A percentile compares a stretch with the other conserved stretches of the same genome.
These are phyloP conservation scores for Neodiprion fabricii DNA, from an alignment of 1,140 invertebrate species.

Conservation along the genomic window DNA sequence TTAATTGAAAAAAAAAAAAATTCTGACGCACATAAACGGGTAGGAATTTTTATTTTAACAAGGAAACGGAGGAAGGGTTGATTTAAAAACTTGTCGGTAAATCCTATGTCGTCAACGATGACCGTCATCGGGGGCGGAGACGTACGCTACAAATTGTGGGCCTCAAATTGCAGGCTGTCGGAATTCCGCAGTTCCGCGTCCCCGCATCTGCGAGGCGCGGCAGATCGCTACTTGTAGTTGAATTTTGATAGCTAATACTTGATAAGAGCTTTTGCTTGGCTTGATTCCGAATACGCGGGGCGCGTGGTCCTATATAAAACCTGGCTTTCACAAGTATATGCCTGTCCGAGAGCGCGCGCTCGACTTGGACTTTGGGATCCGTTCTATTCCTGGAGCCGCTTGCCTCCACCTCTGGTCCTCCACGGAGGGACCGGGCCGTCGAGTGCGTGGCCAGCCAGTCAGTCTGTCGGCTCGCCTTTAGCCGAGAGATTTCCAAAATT, in stretches of 20 bases:
- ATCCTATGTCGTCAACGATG: too few relatives aligned
- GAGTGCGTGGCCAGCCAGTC: slow-evolving; percentile 31
- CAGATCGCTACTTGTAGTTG: too few relatives aligned
- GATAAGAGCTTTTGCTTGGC: background rate
- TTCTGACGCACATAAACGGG: too few relatives aligned
- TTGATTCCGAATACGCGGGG: background rate
- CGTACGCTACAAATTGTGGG: too few relatives aligned
- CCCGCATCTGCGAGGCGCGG: too few relatives aligned
- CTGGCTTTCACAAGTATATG: slow-evolving; percentile 1
- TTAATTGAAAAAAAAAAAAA: too few relatives aligned
- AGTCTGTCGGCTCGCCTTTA: background rate
- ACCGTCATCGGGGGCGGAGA: too few relatives aligned
- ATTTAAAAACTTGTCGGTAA: too few relatives aligned
- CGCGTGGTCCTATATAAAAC: slow-evolving; percentile 4
- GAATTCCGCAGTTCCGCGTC: too few relatives aligned
- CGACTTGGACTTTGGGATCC: slow-evolving; percentile 40
- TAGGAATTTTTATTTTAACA: too few relatives aligned
- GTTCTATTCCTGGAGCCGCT: slow-evolving; percentile 59
- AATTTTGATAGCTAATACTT: background rate
- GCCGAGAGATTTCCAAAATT: background rate
- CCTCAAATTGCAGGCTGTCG: too few relatives aligned
- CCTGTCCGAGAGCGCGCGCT: slow-evolving; percentile 1
- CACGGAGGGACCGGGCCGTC: slow-evolving; percentile 35
- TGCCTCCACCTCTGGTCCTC: slow-evolving; percentile 52
- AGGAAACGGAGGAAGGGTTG: too few relatives aligned